Evolutionary conservation across 37 sponge, comb jelly and placozoan species (phyloP), one percentile per base, ranked within the genome.

Genomic region (Cliona cf. orientalis): DNA sequence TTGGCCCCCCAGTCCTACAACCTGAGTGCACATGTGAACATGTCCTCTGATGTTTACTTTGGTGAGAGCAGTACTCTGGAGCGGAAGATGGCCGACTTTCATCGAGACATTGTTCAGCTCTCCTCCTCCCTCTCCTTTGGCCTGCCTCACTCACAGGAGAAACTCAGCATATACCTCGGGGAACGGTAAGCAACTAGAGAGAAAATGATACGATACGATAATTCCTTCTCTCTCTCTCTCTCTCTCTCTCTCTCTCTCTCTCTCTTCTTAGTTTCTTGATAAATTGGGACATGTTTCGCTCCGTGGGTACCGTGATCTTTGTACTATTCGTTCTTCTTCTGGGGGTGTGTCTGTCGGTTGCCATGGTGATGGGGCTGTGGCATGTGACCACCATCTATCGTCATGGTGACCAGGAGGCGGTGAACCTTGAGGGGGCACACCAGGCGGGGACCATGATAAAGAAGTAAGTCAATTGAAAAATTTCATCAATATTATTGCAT

Each of bases 251-350:
- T 38, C 44, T 43, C 58, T 41, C 62, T 29, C 41, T 35, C 71
- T 64, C 65, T 61, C 36, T 38, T 49, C 71, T 34, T 22, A 88
- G 89, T 37, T 63, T 83, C 45, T 79, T 89, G 5, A 45, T 17
- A 2, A 72, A 83, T 44, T 89, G 89, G 89, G 56, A 85, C 46
- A 63, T 56, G 44, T 71, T 91, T 33, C 70, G 83, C 25, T 78
- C 46, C 39, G 46, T 55, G 38, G 39, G 39, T 28, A 76, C 72
- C 17, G 40, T 82, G 6, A 71, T 72, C 42, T 83, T 91, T 67
- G 63, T 63, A 0, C 74, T 86, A 39, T 58, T 42, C 19, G 23
- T 83, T 5, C 45, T 91, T 37, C 40, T 78, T 1, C 23, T 76
- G 33, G 66, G 72, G 29, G 53, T 83, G 33, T 72, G 74, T 56